A percentile compares a stretch with the other conserved stretches of the same genome.
phyloP scores from a whole-genome alignment of 2,797 vertebrate species.

The Dermochelys coriacea region DNA sequence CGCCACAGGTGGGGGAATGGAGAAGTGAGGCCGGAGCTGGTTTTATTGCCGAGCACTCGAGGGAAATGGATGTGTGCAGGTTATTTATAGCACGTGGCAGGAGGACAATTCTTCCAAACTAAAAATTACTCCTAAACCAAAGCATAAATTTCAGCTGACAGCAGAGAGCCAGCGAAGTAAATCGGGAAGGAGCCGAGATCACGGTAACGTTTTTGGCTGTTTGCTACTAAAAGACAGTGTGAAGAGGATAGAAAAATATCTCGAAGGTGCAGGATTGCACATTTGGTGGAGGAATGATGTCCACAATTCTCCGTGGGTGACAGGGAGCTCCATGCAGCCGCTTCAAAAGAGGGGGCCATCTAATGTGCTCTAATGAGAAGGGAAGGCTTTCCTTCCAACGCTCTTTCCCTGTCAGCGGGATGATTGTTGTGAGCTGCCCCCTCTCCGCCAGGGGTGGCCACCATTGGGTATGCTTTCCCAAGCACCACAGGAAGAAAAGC shows the following conservation, averaged over 20 bases:
- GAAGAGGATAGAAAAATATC: neutral
- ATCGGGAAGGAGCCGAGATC: conserved; percentile 14
- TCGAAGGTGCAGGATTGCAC: neutral
- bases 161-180: conserved; percentile 3
- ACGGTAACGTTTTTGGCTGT: conserved; percentile 25
- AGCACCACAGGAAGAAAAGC: conserved; percentile 32
- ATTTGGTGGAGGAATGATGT: neutral
- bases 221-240: conserved; percentile 42
- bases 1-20: accelerated
- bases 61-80: accelerated
- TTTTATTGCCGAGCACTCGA: accelerated
- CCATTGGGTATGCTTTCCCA: conserved; percentile 38
- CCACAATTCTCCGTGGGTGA: conserved; percentile 6
- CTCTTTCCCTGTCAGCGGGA: conserved; percentile 24
- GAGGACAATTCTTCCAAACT: conserved; percentile 55
- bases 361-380: conserved; percentile 46
- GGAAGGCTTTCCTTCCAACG: neutral
- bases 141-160: conserved; percentile 73
- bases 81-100: conserved; percentile 58
- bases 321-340: conserved; percentile 33
- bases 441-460: conserved; percentile 7
- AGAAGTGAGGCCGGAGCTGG: neutral
- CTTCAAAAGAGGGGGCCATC: neutral
- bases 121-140: conserved; percentile 68
- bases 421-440: conserved; percentile 38